Evolutionary conservation across 2,888 invertebrate genomes (phyloP), one percentile per base, ranked within the genome.

Genomic region (Sycophila texana): DNA sequence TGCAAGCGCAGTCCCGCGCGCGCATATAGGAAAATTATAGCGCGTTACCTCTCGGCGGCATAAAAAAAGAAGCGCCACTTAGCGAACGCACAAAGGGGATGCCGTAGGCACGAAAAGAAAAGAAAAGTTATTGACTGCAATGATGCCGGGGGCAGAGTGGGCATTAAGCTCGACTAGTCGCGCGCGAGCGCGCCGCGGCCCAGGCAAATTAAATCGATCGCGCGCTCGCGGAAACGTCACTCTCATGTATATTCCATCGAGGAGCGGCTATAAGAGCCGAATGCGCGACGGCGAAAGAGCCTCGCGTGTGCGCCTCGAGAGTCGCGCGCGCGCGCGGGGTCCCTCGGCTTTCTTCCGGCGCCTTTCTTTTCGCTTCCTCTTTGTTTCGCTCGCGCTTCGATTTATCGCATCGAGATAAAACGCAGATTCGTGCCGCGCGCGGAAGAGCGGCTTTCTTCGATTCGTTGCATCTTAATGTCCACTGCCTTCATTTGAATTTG

Each of bases 171-270:
- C 26, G 14, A 18, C 22, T 20, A 12, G 18, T 20, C 20, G 16
- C 18, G 13, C 20, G 39, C 58, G 20, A 13, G 16, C 18, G 13
- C 20, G 39, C 58, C 58, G 3, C 22, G 18, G 58, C 58, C 20
- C 20, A 58, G 20, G 61, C 53, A 22, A 75, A 61, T 74, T 68
- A 68, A 68, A 75, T 68, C 75, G 68, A 75, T 75, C 68, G 68
- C 53, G 26, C 30, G 16, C 20, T 16, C 14, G 53, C 68, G 75
- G 39, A 22, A 57, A 57, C 55, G 47, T 58, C 49, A 51, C 30
- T 72, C 77, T 66, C 77, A 73, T 67, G 73, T 73, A 77, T 67
- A 68, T 73, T 77, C 67, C 77, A 77, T 60, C 66, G 66, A 72
- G 58, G 71, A 47, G 55, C 49, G 63, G 70, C 26, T 65, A 71